Conservation (phyloP, 2,888 invertebrate species). For the Clepsis dumicolana region DNA sequence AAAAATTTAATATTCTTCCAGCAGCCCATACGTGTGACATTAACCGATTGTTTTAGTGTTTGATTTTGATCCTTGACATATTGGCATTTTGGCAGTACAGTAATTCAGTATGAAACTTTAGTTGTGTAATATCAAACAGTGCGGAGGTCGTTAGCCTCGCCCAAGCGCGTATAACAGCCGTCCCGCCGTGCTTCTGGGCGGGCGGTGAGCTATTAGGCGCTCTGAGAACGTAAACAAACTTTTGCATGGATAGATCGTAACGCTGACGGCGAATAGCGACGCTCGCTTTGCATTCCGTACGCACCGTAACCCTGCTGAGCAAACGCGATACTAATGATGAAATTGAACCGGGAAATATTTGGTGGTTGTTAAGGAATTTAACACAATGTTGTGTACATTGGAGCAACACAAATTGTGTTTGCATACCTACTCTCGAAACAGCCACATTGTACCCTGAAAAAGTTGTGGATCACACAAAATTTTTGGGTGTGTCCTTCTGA, state of each 20-base stretch:
- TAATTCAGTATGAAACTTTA: not conserved
- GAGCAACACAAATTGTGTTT: not conserved
- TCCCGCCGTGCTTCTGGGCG: slow-evolving; percentile 49
- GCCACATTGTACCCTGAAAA: not conserved
- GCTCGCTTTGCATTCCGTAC: slow-evolving; percentile 19
- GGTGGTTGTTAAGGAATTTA: not conserved
- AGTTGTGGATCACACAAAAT: slow-evolving; percentile 3
- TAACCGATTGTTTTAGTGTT: too few relatives aligned
- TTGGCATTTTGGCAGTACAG: not conserved
- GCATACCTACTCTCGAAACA: not conserved
- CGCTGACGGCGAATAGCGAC: slow-evolving; percentile 17
- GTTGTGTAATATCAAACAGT: slow-evolving; percentile 43
- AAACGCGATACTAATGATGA: slow-evolving; percentile 6
- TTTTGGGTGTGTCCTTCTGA: not conserved
- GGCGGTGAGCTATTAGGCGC: slow-evolving; percentile 47
- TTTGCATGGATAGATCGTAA: slow-evolving; percentile 54
- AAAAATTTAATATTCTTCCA: not conserved
- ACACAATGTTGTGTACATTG: not conserved
- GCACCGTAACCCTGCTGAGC: slow-evolving; percentile 15
- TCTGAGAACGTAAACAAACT: slow-evolving; percentile 70
- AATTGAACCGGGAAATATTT: slow-evolving; percentile 9
- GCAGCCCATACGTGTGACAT: not conserved
- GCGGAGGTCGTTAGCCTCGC: slow-evolving; percentile 67
- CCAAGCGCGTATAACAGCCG: slow-evolving; percentile 45
- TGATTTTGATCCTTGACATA: not conserved